These are phyloP conservation scores for Nothura maculosa DNA, from an alignment of 2,797 vertebrate genomes.

Conservation along the genomic window DNA sequence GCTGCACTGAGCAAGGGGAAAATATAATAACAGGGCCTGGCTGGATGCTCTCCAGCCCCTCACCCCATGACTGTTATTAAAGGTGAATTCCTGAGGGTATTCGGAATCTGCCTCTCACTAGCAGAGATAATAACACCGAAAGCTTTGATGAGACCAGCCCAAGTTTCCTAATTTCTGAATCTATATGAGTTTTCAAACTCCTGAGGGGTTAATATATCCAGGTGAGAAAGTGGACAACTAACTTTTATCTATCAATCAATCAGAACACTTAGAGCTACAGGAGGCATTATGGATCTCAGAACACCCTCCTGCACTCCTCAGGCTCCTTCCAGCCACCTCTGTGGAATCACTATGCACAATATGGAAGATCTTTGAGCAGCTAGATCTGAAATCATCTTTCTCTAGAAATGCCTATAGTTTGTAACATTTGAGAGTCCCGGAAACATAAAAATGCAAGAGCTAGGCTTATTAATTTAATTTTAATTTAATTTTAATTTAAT, in stretches of 20 bases:
- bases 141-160: background rate
- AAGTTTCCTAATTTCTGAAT: constrained; percentile 24
- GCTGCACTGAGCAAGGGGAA: background rate
- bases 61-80: background rate
- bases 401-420: background rate
- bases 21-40: background rate
- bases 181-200: constrained; percentile 13
- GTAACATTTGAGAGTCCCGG: background rate
- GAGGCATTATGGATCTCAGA: background rate
- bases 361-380: background rate
- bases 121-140: constrained; percentile 19
- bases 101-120: constrained; percentile 2
- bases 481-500: too few relatives aligned
- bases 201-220: background rate
- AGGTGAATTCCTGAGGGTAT: constrained; percentile 35
- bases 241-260: background rate
- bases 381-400: background rate
- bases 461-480: background rate
- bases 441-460: background rate
- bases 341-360: background rate
- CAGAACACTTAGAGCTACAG: background rate
- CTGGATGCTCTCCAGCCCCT: background rate
- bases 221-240: background rate
- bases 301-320: too few relatives aligned
- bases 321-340: background rate